These are phyloP conservation scores for Cepaea hortensis DNA, from an alignment of 2,888 invertebrate species.

Conservation along the genomic window DNA sequence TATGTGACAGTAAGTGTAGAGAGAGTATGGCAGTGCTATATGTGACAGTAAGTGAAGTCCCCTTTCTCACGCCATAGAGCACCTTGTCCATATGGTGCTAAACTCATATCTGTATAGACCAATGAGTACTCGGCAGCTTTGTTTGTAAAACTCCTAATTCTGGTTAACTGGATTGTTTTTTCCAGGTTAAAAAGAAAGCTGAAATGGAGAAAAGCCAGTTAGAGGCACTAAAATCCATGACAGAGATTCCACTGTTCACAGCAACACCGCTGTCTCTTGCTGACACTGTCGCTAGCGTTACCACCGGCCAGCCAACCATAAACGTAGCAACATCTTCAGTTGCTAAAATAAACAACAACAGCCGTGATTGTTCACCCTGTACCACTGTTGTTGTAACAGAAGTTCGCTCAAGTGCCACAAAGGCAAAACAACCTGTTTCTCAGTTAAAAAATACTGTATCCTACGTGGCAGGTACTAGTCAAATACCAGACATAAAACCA, in stretches of 20 bases:
- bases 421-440: neutral
- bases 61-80: no score
- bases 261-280: slow-evolving; percentile 37
- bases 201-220: slow-evolving; percentile 39
- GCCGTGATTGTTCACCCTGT: no score
- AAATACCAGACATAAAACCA: neutral
- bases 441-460: neutral
- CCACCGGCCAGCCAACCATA: slow-evolving; percentile 67
- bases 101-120: no score
- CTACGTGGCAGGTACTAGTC: neutral
- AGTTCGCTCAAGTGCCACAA: neutral
- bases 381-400: neutral
- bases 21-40: no score
- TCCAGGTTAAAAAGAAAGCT: slow-evolving; percentile 51
- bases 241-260: slow-evolving; percentile 30
- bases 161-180: neutral
- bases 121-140: no score
- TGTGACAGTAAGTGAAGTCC: no score
- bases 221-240: slow-evolving; percentile 39
- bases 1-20: no score
- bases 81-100: no score
- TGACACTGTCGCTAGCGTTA: slow-evolving; percentile 57
- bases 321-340: slow-evolving; percentile 23
- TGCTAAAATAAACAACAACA: neutral
- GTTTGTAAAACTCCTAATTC: neutral